Conservation (phyloP, 1,140 invertebrate genomes). For the Mizuhopecten yessoensis region DNA sequence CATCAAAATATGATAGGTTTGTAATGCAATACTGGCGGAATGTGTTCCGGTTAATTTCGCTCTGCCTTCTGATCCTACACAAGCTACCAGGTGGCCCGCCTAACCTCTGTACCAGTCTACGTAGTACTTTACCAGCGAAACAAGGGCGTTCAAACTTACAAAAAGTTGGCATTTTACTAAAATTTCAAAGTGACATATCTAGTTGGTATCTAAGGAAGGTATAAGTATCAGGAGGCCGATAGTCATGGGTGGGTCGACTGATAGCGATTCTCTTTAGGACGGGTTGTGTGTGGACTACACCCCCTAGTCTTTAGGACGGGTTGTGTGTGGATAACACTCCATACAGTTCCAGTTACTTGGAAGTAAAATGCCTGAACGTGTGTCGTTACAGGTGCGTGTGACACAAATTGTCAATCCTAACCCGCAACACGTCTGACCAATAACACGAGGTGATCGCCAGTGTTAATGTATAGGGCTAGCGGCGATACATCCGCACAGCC, state of each 20-base stretch:
- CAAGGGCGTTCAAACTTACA: constrained; percentile 32
- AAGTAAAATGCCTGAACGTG: neutral
- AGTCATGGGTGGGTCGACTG: constrained; percentile 14
- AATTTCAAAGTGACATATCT: constrained; percentile 29
- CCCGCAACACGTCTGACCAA: neutral
- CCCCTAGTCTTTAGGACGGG: neutral
- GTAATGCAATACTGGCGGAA: constrained; percentile 8
- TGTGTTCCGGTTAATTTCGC: constrained; percentile 13
- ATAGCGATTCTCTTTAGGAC: neutral
- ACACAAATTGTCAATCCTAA: neutral
- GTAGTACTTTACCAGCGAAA: neutral
- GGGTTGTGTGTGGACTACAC: neutral
- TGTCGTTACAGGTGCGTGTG: neutral
- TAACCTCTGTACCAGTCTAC: neutral
- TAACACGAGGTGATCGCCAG: neutral
- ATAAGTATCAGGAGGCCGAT: neutral
- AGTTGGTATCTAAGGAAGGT: neutral
- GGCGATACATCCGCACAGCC: neutral
- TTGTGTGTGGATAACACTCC: neutral
- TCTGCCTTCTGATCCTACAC: neutral
- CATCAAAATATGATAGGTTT: constrained; percentile 39
- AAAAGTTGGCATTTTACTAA: constrained; percentile 29
- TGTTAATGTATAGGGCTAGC: neutral
- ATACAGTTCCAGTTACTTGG: neutral
- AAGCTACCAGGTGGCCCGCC: neutral